Evolutionary conservation across 1,140 invertebrate genomes (phyloP).

Genomic region (Halesus radiatus): DNA sequence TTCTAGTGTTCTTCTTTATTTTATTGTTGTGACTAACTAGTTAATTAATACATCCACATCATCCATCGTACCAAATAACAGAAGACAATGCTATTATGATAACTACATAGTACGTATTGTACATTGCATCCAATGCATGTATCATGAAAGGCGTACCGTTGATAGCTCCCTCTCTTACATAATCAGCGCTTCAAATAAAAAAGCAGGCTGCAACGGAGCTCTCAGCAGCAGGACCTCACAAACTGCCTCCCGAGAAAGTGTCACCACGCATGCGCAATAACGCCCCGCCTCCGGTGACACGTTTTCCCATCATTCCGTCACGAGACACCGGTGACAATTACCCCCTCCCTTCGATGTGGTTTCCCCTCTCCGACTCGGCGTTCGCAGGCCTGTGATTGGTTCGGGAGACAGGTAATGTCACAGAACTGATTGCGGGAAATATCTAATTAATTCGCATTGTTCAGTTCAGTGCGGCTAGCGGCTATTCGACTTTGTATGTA

Average conservation of each 20-base stretch:
- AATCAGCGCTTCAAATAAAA: not conserved
- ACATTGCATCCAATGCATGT: too few species aligned
- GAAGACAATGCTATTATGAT: too few species aligned
- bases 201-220: not conserved
- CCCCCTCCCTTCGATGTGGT: not conserved
- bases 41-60: too few species aligned
- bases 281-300: conserved; percentile 9
- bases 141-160: not conserved
- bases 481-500: not conserved
- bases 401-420: not conserved
- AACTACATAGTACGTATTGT: too few species aligned
- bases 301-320: conserved; percentile 22
- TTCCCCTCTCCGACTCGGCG: not conserved
- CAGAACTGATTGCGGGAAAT: not conserved
- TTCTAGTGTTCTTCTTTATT: too few species aligned
- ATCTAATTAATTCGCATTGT: not conserved
- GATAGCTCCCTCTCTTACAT: not conserved
- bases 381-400: conserved; percentile 3
- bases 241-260: not conserved
- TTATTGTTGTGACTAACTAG: too few species aligned
- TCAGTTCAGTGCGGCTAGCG: not conserved
- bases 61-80: too few species aligned
- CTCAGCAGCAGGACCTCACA: not conserved
- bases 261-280: not conserved
- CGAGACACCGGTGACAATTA: conserved; percentile 29